Base-by-base conservation (phyloP, 2,797 vertebrate species). In the Lithobates pipiens region DNA sequence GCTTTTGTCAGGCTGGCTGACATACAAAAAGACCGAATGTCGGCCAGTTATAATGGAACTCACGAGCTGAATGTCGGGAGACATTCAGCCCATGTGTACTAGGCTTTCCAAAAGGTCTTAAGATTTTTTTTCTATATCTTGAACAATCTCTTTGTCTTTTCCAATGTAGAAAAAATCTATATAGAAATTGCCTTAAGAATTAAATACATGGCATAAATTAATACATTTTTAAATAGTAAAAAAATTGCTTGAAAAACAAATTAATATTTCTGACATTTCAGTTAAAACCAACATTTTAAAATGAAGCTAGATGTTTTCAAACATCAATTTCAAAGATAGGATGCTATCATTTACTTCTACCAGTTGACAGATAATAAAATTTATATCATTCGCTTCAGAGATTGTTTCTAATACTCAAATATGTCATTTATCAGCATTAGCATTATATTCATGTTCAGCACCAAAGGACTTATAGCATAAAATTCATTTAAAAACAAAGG, bases 361-460 rank as follows among this genome's bases (percentile, higher is more conserved):
- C n/a, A 83, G 34, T 68, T 76, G 57, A 44, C 72, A 76, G 61
- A 83, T 83, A 18, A 76, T 67, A 83, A 50, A 39, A 76, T 83
- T 83, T 42, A 83, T n/a, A 83, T 83, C 61, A 67, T 73, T 83
- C 29, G 54, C 81, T 83, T 76, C 81, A 67, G 69, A 71, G 34
- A 44, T 23, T 67, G 72, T 68, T 67, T 76, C 81, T 83, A 74
- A 76, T 83, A 68, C 68, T 44, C 50, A 63, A 74, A 42, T 83
- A 44, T 83, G 81, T 83, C 81, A 83, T 63, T 83, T 76, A 83
- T 46, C 72, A 83, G 72, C 81, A 77, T 71, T 68, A 39, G 29
- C 82, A 84, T 84, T 77, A 77, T 36, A 77, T 61, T 34, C 65
- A 72, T 84, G 67, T 77, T 84, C 39, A 70, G 74, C 75, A 84